These are phyloP conservation scores for Agonopterix heracliana DNA, from an alignment of 2,888 invertebrate genomes.

Conservation along the genomic window DNA sequence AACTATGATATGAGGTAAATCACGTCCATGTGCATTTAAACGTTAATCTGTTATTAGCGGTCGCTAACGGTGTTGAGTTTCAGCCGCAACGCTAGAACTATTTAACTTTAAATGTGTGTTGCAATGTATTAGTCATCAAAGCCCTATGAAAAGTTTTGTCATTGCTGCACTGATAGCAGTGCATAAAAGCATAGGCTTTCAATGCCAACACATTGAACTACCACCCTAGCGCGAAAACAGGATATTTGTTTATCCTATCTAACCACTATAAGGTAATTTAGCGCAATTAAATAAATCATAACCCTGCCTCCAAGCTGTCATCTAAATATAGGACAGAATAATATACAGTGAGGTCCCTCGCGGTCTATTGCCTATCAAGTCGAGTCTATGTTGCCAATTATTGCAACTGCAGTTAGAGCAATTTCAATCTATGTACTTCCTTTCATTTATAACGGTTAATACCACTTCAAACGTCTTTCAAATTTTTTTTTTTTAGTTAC, in stretches of 20 bases:
- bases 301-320: slow-evolving; percentile 35
- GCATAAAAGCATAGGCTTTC: too few relatives aligned
- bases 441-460: slow-evolving; percentile 21
- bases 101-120: too few relatives aligned
- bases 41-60: slow-evolving; percentile 30
- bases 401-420: slow-evolving; percentile 49
- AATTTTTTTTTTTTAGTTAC: not conserved
- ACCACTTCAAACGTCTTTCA: not conserved
- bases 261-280: slow-evolving; percentile 6
- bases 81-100: slow-evolving; percentile 25
- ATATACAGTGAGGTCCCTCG: slow-evolving; percentile 42
- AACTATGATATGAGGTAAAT: slow-evolving; percentile 22
- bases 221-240: too few relatives aligned
- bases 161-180: too few relatives aligned
- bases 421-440: slow-evolving; percentile 54
- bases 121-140: too few relatives aligned
- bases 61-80: slow-evolving; percentile 33
- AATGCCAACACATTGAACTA: too few relatives aligned
- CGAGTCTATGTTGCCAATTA: slow-evolving; percentile 49
- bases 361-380: slow-evolving; percentile 38
- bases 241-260: not conserved
- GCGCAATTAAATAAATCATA: slow-evolving; percentile 41
- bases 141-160: too few relatives aligned
- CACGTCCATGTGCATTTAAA: slow-evolving; percentile 25
- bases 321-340: slow-evolving; percentile 49